Percentiles rank a stretch among this genome's conserved stretches.
These are phyloP conservation scores for Luperina nickerlii DNA, from an alignment of 2,888 invertebrate genomes.

Conservation along the genomic window DNA sequence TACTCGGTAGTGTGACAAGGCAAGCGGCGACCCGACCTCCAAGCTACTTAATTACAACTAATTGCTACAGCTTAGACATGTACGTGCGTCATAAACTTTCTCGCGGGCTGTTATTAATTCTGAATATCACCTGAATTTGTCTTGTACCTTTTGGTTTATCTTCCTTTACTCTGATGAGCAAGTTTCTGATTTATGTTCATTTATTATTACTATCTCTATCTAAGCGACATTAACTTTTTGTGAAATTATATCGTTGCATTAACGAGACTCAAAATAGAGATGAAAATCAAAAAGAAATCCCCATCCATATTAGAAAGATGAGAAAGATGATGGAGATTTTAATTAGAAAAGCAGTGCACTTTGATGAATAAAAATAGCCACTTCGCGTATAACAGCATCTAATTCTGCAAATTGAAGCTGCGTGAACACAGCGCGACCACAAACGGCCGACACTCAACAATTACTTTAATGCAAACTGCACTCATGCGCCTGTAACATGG, in stretches of 20 bases:
- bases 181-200: constrained; percentile 61
- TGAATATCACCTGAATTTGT: constrained; percentile 77
- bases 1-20: constrained; percentile 82
- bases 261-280: constrained; percentile 12
- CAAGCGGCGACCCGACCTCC: constrained; percentile 78
- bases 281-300: constrained; percentile 29
- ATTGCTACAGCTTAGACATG: constrained; percentile 86
- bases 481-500: constrained; percentile 75
- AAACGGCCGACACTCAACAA: constrained; percentile 75
- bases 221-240: constrained; percentile 11
- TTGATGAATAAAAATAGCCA: constrained; percentile 72
- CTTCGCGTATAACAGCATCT: constrained; percentile 74
- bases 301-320: constrained; percentile 46
- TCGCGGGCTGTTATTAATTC: constrained; percentile 80
- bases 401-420: constrained; percentile 82
- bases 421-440: constrained; percentile 75
- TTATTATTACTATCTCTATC: constrained; percentile 40
- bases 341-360: constrained; percentile 67
- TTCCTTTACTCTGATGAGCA: constrained; percentile 52
- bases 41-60: constrained; percentile 88
- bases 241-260: constrained; percentile 20
- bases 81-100: constrained; percentile 85
- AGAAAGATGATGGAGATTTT: constrained; percentile 60
- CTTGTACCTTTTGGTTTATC: constrained; percentile 68
- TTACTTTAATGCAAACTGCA: constrained; percentile 83